Percentiles rank a stretch among this genome's conserved stretches.
Conservation (phyloP, 2,888 invertebrate species). For the Notocelia uddmanniana region DNA sequence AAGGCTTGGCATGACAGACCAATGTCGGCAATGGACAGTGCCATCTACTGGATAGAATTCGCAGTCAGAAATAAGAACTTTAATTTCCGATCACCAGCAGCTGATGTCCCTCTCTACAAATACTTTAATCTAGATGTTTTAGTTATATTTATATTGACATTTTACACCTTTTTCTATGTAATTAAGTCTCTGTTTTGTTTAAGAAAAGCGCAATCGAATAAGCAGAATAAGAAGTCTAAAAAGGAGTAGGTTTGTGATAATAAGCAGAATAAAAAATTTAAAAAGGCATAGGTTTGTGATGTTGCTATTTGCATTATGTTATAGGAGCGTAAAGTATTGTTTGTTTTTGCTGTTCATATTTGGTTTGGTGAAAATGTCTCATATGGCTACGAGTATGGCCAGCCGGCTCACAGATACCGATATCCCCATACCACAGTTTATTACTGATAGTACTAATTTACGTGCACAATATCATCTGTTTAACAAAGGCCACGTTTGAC, state of each 20-base stretch:
- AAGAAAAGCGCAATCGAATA: conserved; percentile 7
- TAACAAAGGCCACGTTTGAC: too few relatives aligned
- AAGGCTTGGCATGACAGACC: conserved; percentile 86
- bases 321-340: too few relatives aligned
- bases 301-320: too few relatives aligned
- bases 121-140: conserved; percentile 73
- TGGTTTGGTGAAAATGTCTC: too few relatives aligned
- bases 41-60: conserved; percentile 88
- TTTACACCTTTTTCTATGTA: background rate
- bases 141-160: conserved; percentile 46
- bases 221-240: conserved; percentile 19
- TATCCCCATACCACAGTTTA: too few relatives aligned
- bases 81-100: conserved; percentile 74
- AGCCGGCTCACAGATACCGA: too few relatives aligned
- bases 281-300: too few relatives aligned
- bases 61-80: conserved; percentile 80
- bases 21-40: conserved; percentile 84
- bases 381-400: too few relatives aligned
- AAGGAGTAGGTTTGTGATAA: conserved; percentile 19
- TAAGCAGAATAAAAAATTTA: background rate
- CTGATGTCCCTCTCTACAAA: conserved; percentile 80
- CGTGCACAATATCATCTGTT: too few relatives aligned
- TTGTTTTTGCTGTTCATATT: too few relatives aligned
- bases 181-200: conserved; percentile 21
- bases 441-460: too few relatives aligned